These are phyloP conservation scores for Grapholita molesta DNA, from an alignment of 1,140 invertebrate species.

Conservation along the genomic window DNA sequence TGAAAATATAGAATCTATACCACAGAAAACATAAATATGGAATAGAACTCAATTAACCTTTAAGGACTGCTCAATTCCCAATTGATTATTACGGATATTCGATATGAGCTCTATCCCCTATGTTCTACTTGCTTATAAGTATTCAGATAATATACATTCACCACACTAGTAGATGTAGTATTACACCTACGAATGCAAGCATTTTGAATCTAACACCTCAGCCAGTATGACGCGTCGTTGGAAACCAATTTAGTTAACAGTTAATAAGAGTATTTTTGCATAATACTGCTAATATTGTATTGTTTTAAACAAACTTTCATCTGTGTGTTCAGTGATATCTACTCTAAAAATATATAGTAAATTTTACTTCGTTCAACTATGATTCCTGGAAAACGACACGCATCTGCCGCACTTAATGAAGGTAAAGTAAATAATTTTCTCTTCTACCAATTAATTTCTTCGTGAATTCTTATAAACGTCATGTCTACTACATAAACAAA, in stretches of 20 bases:
- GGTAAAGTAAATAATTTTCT: background rate
- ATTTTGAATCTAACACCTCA: conserved; percentile 50
- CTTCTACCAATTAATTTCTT: too few relatives aligned
- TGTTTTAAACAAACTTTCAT: background rate
- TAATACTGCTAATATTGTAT: background rate
- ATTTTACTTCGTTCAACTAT: background rate
- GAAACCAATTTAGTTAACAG: background rate
- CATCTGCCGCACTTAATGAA: background rate
- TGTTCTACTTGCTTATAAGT: too few relatives aligned
- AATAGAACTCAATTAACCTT: too few relatives aligned
- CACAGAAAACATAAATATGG: too few relatives aligned
- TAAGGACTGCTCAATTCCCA: too few relatives aligned
- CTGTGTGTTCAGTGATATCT: background rate
- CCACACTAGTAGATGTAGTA: conserved; percentile 6
- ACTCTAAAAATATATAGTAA: background rate
- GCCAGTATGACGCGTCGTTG: conserved; percentile 40
- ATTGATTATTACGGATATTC: too few relatives aligned
- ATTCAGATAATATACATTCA: conserved; percentile 7
- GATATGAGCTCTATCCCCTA: too few relatives aligned
- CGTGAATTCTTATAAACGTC: too few relatives aligned
- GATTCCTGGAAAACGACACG: conserved; percentile 7
- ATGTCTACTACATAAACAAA: too few relatives aligned
- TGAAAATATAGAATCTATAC: too few relatives aligned
- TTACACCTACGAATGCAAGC: conserved; percentile 36
- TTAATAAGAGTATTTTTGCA: background rate